Conservation (phyloP, 2,113 vertebrate genomes). For the Oncorhynchus nerka region DNA sequence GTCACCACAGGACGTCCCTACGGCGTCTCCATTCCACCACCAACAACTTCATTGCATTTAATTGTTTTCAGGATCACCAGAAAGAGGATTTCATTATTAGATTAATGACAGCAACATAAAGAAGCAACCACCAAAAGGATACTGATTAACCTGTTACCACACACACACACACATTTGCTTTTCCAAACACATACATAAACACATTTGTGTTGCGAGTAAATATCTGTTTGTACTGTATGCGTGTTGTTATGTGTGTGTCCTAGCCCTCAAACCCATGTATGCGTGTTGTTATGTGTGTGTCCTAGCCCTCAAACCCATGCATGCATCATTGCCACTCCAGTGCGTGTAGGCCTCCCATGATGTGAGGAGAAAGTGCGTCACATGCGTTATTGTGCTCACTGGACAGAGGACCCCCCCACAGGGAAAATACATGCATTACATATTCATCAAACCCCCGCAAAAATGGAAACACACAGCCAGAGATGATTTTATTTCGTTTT, state of each 20-base stretch:
- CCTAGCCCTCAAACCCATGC: constrained; percentile 61
- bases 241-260: constrained; percentile 31
- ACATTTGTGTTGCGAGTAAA: not conserved
- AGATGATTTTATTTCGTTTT: constrained; percentile 26
- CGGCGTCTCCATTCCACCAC: no score
- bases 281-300: constrained; percentile 29
- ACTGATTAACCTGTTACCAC: not conserved
- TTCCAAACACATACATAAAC: no score
- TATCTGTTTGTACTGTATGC: not conserved
- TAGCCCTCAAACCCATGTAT: constrained; percentile 62
- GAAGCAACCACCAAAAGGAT: not conserved
- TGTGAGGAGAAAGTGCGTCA: constrained; percentile 36
- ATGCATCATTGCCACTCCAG: constrained; percentile 49
- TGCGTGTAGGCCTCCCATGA: constrained; percentile 34
- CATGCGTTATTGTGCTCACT: constrained; percentile 45
- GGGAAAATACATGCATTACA: constrained; percentile 40
- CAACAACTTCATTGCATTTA: no score
- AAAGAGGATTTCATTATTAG: no score
- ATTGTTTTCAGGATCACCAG: no score
- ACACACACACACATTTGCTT: no score
- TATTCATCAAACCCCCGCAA: constrained; percentile 36
- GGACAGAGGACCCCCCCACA: constrained; percentile 19
- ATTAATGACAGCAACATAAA: no score
- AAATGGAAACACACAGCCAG: constrained; percentile 58
- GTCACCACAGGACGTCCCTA: no score